Evolutionary conservation across 2,888 invertebrate species (phyloP).

Genomic region (Rambutsinella grinnellia): DNA sequence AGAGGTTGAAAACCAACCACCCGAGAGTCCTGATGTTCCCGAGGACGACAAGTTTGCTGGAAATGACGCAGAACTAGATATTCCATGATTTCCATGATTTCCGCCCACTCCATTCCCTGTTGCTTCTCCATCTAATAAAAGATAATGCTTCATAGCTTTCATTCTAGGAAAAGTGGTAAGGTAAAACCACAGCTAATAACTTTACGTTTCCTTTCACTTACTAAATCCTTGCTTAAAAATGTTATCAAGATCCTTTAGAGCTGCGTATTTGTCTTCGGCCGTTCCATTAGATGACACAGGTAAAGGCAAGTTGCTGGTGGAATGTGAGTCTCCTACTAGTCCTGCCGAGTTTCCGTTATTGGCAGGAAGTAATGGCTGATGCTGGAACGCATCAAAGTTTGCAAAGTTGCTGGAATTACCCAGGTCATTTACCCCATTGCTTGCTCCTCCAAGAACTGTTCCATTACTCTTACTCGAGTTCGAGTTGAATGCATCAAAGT

Average conservation of each 20-base stretch:
- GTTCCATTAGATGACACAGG: slow-evolving; percentile 67
- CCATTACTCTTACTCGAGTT: slow-evolving; percentile 27
- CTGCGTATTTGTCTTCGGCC: slow-evolving; percentile 94
- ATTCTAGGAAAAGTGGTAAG: background rate
- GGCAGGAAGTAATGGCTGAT: slow-evolving; percentile 55
- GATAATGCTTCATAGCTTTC: too few relatives aligned
- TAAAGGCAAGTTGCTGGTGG: background rate
- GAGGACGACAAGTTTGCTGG: slow-evolving; percentile 63
- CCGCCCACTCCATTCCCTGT: slow-evolving; percentile 39
- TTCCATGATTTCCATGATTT: slow-evolving; percentile 42
- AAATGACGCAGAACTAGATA: slow-evolving; percentile 59
- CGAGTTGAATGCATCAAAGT: slow-evolving; percentile 61
- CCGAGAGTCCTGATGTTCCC: slow-evolving; percentile 13
- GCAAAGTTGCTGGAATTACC: slow-evolving; percentile 50
- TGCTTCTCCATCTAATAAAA: slow-evolving; percentile 56
- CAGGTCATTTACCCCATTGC: slow-evolving; percentile 38
- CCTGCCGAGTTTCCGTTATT: slow-evolving; percentile 32
- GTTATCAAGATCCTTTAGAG: slow-evolving; percentile 91
- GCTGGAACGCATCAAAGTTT: slow-evolving; percentile 55
- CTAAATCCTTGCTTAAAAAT: slow-evolving; percentile 71
- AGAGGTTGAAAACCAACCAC: slow-evolving; percentile 62
- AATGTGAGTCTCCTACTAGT: slow-evolving; percentile 2
- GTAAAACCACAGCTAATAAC: background rate
- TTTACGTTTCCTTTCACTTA: slow-evolving; percentile 30
- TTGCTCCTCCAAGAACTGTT: too few relatives aligned